Evolutionary conservation across 1,140 invertebrate species (phyloP), one percentile per base, ranked within the genome.

Genomic region (Drosophila sp.): DNA sequence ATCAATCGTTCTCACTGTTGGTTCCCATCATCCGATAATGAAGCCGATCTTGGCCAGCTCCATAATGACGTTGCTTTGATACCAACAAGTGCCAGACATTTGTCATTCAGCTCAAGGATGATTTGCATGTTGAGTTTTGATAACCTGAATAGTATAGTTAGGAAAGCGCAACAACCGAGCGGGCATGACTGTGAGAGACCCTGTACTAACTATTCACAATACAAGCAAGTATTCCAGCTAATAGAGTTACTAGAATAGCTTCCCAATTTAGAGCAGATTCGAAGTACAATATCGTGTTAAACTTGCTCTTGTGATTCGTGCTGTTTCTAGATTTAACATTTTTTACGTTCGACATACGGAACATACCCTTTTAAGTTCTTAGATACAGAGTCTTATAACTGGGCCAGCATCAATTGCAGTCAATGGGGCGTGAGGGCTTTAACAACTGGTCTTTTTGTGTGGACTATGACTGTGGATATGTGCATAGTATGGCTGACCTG

Each of bases 1-100:
- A 87, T 87, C 82, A 82, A 87, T 74, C 72, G 71, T 71, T 80
- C 73, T 38, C 48, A 43, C 74, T 87, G 65, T 76, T 36, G 58
- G n/a, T n/a, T n/a, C n/a, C n/a, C n/a, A 48, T 61, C 1, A 32
- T 21, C 21, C 1, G 4, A 21, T 32, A 14, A 3, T 36, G 36
- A 38, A 7, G 3, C 4, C n/a, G 41, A 66, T 48, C 51, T 57
- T 59, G 18, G 53, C 32, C 41, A 54, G 16, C 29, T 13, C 25
- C 27, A 48, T 45, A 29, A 50, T 56, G 46, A 27, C 36, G 36
- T 38, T 27, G 59, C 64, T 54, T 69, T 69, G 36, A 64, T 56
- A 13, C 9, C 8, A 14, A 34, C 13, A 13, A 70, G 58, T 21
- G 62, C 62, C 51, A 36, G 16, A 41, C 69, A 57, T 43, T 78